phyloP scores from a whole-genome alignment of 2,113 vertebrate species.

The Podarcis cretensis region DNA sequence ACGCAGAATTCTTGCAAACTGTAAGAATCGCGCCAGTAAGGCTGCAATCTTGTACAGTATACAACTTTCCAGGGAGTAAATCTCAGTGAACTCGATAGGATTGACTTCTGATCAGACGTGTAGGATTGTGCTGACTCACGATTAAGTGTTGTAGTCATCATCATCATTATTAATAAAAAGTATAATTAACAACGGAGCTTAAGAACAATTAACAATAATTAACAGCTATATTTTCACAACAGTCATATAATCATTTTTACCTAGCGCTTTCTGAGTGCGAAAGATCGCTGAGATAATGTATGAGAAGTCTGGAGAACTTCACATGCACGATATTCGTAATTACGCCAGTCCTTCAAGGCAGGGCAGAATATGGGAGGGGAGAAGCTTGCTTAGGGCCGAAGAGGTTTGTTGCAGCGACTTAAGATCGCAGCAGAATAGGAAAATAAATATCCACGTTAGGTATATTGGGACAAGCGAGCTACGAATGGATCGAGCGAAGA shows the following conservation, averaged over 20 bases:
- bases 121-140: background rate
- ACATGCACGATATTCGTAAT: background rate
- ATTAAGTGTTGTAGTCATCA: background rate
- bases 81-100: background rate
- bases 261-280: background rate
- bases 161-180: background rate
- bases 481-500: background rate
- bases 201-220: background rate
- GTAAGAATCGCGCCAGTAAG: background rate
- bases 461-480: background rate
- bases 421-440: background rate
- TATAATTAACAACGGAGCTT: background rate
- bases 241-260: background rate
- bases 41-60: background rate
- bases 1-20: background rate
- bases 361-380: background rate
- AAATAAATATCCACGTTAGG: background rate
- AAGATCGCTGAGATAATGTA: background rate
- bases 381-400: too few relatives aligned
- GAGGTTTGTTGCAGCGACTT: background rate
- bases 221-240: background rate
- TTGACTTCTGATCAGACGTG: background rate
- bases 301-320: background rate
- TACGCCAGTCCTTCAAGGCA: background rate
- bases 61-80: background rate